phyloP scores from a whole-genome alignment of 2,113 vertebrate genomes.

The Ptychochromis oligacanthus region DNA sequence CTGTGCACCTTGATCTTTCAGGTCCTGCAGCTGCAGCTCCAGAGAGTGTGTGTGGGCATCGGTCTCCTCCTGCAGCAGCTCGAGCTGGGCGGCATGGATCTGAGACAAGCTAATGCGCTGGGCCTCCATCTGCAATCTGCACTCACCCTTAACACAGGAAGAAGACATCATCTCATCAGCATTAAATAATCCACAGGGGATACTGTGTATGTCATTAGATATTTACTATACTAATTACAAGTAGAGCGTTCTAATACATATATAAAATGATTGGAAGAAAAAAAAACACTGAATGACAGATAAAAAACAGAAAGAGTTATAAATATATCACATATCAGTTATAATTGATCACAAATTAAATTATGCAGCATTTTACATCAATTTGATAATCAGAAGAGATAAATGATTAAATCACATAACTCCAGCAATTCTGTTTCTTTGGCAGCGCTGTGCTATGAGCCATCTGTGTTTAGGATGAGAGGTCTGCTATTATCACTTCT shows the following conservation, averaged over 20 bases:
- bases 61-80: conserved; percentile 79
- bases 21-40: conserved; percentile 66
- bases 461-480: conserved; percentile 50
- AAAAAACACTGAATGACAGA: not conserved
- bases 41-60: conserved; percentile 35
- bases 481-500: conserved; percentile 51
- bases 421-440: conserved; percentile 32
- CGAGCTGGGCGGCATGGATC: conserved; percentile 90
- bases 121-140: conserved; percentile 90
- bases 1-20: conserved; percentile 65
- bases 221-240: not conserved
- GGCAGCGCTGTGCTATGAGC: not conserved
- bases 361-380: not conserved
- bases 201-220: not conserved
- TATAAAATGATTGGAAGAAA: not conserved
- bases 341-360: conserved; percentile 10
- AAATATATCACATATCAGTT: not conserved
- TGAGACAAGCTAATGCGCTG: conserved; percentile 91
- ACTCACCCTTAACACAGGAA: conserved; percentile 82
- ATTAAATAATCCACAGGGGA: not conserved
- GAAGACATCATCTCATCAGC: not conserved
- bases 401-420: conserved; percentile 33
- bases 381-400: conserved; percentile 29
- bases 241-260: not conserved
- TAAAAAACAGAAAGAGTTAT: not conserved